phyloP scores from a whole-genome alignment of 2,888 invertebrate genomes.

The Perdita meconis region DNA sequence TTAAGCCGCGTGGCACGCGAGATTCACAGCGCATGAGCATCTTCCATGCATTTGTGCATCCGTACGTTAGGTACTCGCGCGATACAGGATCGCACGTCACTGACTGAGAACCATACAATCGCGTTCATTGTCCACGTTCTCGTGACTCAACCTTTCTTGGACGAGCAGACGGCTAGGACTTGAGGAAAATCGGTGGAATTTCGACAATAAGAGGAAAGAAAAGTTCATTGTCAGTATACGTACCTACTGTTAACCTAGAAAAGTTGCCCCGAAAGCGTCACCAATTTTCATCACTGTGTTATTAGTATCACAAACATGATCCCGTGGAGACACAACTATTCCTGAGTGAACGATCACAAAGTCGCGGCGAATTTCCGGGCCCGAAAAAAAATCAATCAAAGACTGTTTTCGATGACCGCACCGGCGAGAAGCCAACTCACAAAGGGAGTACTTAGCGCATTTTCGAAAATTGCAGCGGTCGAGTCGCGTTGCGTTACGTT shows the following conservation, averaged over 20 bases:
- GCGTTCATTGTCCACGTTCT: slow-evolving; percentile 40
- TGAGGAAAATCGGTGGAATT: neutral
- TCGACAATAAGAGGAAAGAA: too few species aligned
- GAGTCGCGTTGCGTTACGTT: neutral
- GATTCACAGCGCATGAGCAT: slow-evolving; percentile 36
- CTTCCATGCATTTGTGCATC: slow-evolving; percentile 28
- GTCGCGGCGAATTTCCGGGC: too few species aligned
- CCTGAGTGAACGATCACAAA: neutral
- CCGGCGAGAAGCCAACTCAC: neutral
- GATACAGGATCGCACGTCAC: slow-evolving; percentile 19
- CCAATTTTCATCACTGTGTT: neutral
- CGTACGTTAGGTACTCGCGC: slow-evolving; percentile 38
- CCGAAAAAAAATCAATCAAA: too few species aligned
- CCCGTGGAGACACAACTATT: neutral
- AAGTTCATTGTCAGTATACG: too few species aligned
- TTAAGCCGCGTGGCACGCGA: slow-evolving; percentile 38
- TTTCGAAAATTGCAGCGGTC: slow-evolving; percentile 14
- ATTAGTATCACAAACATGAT: too few species aligned
- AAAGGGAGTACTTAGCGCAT: slow-evolving; percentile 3
- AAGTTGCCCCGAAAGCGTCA: neutral
- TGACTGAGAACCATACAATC: slow-evolving; percentile 25
- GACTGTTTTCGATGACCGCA: too few species aligned
- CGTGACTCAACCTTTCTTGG: slow-evolving; percentile 18
- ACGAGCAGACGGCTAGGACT: neutral
- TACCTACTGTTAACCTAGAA: neutral